Conservation (phyloP, 2,888 invertebrate genomes). For the Heliconius charithonia region DNA sequence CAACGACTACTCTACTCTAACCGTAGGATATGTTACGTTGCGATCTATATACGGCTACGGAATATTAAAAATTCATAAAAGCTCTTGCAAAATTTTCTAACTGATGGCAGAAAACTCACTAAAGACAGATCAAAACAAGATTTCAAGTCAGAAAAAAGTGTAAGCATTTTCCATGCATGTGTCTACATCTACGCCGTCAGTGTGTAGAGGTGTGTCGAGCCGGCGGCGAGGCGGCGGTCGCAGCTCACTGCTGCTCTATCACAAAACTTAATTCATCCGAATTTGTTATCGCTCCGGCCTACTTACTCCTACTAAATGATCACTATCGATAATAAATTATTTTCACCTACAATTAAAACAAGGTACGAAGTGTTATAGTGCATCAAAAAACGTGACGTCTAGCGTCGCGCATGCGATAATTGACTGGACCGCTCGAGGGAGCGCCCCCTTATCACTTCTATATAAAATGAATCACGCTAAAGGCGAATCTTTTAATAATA, state of each 20-base stretch:
- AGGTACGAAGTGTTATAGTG: slow-evolving; percentile 75
- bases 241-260: slow-evolving; percentile 71
- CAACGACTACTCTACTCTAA: slow-evolving; percentile 62
- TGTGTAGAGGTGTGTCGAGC: slow-evolving; percentile 56
- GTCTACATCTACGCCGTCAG: slow-evolving; percentile 50
- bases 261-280: slow-evolving; percentile 81
- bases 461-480: slow-evolving; percentile 69
- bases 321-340: slow-evolving; percentile 82
- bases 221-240: slow-evolving; percentile 61
- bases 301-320: slow-evolving; percentile 82
- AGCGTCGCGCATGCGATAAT: slow-evolving; percentile 72
- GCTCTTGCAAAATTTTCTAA: slow-evolving; percentile 63
- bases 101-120: slow-evolving; percentile 60
- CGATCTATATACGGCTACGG: slow-evolving; percentile 62
- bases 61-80: slow-evolving; percentile 61
- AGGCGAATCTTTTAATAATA: slow-evolving; percentile 70
- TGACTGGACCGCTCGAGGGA: slow-evolving; percentile 73
- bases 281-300: slow-evolving; percentile 81
- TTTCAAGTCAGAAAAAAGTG: slow-evolving; percentile 54
- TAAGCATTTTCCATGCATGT: slow-evolving; percentile 66
- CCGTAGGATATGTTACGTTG: slow-evolving; percentile 73
- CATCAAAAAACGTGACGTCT: slow-evolving; percentile 52
- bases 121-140: slow-evolving; percentile 59
- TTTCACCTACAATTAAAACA: slow-evolving; percentile 80
- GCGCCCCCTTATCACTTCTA: slow-evolving; percentile 58